These are phyloP conservation scores for Numenius phaeopus DNA, from an alignment of 2,797 vertebrate genomes.

Conservation along the genomic window DNA sequence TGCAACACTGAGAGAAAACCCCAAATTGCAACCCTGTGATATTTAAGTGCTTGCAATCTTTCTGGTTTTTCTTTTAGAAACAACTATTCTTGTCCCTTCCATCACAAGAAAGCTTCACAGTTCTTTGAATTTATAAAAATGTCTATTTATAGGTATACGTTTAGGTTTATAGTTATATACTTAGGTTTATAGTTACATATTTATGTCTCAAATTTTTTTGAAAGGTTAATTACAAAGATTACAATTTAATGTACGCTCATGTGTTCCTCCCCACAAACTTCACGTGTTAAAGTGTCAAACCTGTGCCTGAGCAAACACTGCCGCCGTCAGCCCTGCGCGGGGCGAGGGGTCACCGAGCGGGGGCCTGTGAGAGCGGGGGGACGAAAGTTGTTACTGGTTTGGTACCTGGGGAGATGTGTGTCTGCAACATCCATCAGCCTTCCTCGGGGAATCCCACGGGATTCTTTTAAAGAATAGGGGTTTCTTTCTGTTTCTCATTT, in stretches of 20 bases:
- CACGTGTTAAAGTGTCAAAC: slow-evolving; percentile 20
- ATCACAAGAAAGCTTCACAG: not conserved
- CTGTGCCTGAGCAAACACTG: slow-evolving; percentile 19
- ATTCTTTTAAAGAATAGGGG: not conserved
- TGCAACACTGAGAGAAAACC: not conserved
- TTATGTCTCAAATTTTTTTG: slow-evolving; percentile 14
- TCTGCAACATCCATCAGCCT: slow-evolving; percentile 25
- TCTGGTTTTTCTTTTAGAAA: not conserved
- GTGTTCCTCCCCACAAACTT: slow-evolving; percentile 41
- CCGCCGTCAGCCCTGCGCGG: not conserved
- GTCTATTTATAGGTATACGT: not conserved
- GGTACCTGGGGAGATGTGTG: slow-evolving; percentile 18
- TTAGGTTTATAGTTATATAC: not conserved
- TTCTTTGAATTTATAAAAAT: slow-evolving; percentile 41
- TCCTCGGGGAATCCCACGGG: not conserved
- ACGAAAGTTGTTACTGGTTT: not conserved
- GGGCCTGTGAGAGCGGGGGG: not conserved
- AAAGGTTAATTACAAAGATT: slow-evolving; percentile 45
- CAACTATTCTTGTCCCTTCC: not conserved
- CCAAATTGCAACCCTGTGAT: not conserved
- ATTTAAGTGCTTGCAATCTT: not conserved
- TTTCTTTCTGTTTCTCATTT: slow-evolving; percentile 54
- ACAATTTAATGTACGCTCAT: slow-evolving; percentile 45
- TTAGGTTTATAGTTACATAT: not conserved
- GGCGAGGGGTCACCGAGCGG: not conserved